Base-by-base conservation (phyloP, 2,888 invertebrate genomes). In the Microctonus brassicae region DNA sequence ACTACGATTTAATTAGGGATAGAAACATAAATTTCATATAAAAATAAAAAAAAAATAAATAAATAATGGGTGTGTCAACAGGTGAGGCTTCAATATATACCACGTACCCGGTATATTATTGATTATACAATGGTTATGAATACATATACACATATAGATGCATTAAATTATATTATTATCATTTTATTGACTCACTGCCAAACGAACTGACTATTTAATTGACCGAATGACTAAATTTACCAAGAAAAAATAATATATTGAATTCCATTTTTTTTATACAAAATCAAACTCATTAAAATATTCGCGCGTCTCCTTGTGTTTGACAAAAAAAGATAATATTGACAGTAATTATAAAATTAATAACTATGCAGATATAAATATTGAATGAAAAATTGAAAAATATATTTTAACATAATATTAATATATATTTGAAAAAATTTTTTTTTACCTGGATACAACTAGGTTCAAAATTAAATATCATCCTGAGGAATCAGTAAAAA, bases 401-500 rank as follows among this genome's bases (percentile, higher is more conserved):
- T 7, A 17, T 17, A 47, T 47, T 47, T 47, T 7, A n/a, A n/a
- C 7, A 20, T 47, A n/a, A 47, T 47, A 47, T 47, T 52, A 64
- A 53, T 42, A 26, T 42, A 26, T 53, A 33, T 20, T 34, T 57
- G 17, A 17, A 6, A 17, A 17, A 53, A 29, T 33, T n/a, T 33
- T 24, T 63, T 24, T 63, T 26, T 29, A 17, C n/a, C 4, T 47
- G 9, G n/a, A 29, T 10, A 47, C 26, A 52, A 85, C 72, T 89
- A 99, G 99, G 99, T 99, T 99, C 91, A 97, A 98, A 89, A 93
- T 95, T 81, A 99, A 99, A 90, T 99, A 99, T 86, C 99, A 99
- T 88, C 99, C 99, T 2, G 97, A 97, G 88, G 98, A 99, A 84
- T 96, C 96, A 66, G 91, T 94, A 36, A 97, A 95, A 87, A 90